phyloP scores from a whole-genome alignment of 2,797 vertebrate genomes.

The Parauchenoglanis ngamensis region DNA sequence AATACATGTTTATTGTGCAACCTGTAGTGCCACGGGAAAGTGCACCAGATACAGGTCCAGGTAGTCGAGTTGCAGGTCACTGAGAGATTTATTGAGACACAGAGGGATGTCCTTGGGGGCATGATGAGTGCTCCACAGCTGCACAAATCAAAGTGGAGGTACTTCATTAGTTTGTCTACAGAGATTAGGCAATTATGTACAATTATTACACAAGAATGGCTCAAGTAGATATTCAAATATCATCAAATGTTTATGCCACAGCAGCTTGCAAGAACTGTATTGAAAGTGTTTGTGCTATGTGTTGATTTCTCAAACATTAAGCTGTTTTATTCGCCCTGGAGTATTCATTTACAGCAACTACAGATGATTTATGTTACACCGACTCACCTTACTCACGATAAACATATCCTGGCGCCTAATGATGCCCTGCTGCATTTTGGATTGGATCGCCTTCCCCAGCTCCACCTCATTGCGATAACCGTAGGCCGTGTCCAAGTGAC shows the following conservation, averaged over 20 bases:
- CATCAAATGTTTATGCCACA: background rate
- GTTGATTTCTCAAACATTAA: background rate
- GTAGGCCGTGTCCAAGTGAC: conserved; percentile 76
- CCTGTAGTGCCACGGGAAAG: conserved; percentile 76
- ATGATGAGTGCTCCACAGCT: conserved; percentile 73
- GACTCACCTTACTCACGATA: conserved; percentile 76
- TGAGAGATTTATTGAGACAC: conserved; percentile 72
- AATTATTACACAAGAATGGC: background rate
- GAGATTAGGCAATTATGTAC: background rate
- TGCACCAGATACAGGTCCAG: conserved; percentile 79
- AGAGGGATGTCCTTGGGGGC: conserved; percentile 70
- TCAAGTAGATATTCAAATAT: background rate
- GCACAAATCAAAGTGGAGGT: conserved; percentile 21
- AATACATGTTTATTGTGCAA: conserved; percentile 43
- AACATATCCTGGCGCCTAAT: conserved; percentile 77
- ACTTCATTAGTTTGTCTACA: conserved; percentile 3
- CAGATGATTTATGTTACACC: background rate
- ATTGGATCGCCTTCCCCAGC: conserved; percentile 72
- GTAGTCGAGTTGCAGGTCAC: conserved; percentile 75
- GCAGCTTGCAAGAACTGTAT: background rate
- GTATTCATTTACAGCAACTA: background rate
- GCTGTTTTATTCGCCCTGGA: background rate
- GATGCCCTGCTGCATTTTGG: conserved; percentile 74
- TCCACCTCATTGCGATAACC: conserved; percentile 70
- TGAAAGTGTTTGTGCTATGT: background rate